Evolutionary conservation across 2,113 vertebrate species (phyloP).

Genomic region (Rhabdomys dilectus): DNA sequence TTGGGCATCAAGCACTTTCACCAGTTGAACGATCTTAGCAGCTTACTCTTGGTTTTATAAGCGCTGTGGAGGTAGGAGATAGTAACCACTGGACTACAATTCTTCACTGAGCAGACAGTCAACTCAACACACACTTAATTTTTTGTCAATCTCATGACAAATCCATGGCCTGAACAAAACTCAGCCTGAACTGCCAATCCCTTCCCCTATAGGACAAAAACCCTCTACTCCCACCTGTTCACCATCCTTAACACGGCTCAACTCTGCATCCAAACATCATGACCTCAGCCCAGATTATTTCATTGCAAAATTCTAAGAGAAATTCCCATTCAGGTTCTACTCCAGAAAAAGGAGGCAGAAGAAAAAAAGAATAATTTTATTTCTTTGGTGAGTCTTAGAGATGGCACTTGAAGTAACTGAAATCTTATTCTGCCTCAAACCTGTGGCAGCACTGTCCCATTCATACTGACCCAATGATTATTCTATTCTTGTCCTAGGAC

Average conservation of each 20-base stretch:
- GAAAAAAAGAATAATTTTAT: conserved; percentile 1
- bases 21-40: background rate
- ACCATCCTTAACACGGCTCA: background rate
- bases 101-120: conserved; percentile 1
- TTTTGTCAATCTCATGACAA: background rate
- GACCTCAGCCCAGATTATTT: background rate
- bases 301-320: conserved; percentile 26
- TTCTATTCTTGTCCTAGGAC: background rate
- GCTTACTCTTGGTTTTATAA: background rate
- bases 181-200: background rate
- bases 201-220: background rate
- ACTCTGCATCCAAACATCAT: conserved; percentile 40
- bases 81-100: background rate
- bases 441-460: background rate
- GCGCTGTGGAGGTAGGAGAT: background rate
- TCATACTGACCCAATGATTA: background rate
- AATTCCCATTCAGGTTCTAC: conserved; percentile 24
- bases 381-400: background rate
- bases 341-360: background rate
- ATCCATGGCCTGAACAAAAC: background rate
- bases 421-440: background rate
- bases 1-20: background rate
- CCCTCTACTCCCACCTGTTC: background rate
- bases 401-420: background rate
- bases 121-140: background rate